These are phyloP conservation scores for Scrobipalpa atriplicella DNA, from an alignment of 2,888 invertebrate species.

Conservation along the genomic window DNA sequence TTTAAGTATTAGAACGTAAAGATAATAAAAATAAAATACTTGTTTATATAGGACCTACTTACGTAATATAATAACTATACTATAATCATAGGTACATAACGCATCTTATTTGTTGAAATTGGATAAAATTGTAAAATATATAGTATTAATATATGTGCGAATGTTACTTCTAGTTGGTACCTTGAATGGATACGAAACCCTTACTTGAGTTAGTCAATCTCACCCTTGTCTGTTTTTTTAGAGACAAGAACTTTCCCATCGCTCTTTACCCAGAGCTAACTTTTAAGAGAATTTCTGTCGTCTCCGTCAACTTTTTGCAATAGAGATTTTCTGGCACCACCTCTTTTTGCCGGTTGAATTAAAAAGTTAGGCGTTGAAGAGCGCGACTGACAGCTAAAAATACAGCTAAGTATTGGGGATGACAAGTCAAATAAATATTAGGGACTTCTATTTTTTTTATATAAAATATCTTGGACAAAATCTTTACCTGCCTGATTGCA, in stretches of 20 bases:
- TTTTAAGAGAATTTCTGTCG: conserved; percentile 17
- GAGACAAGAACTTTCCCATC: conserved; percentile 4
- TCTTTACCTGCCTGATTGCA: too few relatives aligned
- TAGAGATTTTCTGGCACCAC: conserved; percentile 9
- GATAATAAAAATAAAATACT: too few relatives aligned
- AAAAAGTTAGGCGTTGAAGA: conserved; percentile 8
- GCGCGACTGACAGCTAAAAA: conserved; percentile 15
- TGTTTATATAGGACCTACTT: too few relatives aligned
- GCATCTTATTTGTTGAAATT: too few relatives aligned
- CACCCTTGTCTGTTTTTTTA: neutral
- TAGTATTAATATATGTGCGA: too few relatives aligned
- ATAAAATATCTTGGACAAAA: too few relatives aligned
- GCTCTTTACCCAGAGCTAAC: conserved; percentile 17
- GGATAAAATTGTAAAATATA: too few relatives aligned
- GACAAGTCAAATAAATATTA: neutral
- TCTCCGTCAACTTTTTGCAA: neutral
- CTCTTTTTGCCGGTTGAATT: conserved; percentile 18
- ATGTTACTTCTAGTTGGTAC: too few relatives aligned
- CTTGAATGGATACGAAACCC: too few relatives aligned
- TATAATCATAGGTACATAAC: too few relatives aligned
- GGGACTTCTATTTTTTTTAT: too few relatives aligned
- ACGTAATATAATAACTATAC: too few relatives aligned
- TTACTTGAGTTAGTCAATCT: neutral
- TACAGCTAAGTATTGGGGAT: neutral
- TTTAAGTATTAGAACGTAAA: neutral